A percentile compares a stretch with the other conserved stretches of the same genome.
These are phyloP conservation scores for Ptychochromis oligacanthus DNA, from an alignment of 2,113 vertebrate species.

Conservation along the genomic window DNA sequence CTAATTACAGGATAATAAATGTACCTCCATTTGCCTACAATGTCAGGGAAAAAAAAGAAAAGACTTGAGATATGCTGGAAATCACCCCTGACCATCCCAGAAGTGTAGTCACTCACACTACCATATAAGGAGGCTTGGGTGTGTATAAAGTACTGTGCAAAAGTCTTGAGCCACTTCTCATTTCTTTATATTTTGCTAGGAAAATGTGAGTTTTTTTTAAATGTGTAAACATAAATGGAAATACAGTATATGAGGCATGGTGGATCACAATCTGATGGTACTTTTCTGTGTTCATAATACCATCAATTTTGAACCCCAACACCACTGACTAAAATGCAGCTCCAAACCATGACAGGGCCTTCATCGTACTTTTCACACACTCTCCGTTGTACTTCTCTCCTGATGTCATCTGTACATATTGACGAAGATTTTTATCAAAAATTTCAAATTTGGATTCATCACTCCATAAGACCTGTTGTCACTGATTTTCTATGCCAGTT, in stretches of 20 bases:
- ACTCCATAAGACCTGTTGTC: too few relatives aligned
- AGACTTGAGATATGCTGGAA: constrained; percentile 51
- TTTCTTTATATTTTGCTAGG: background rate
- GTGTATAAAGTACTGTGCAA: background rate
- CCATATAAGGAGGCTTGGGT: constrained; percentile 10
- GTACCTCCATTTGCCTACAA: constrained; percentile 79
- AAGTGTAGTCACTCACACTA: constrained; percentile 49
- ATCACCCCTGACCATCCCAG: constrained; percentile 53
- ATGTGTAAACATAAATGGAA: background rate
- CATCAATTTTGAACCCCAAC: background rate
- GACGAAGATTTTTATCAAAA: too few relatives aligned
- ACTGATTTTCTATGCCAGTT: too few relatives aligned
- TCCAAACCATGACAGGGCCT: too few relatives aligned
- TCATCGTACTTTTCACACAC: too few relatives aligned
- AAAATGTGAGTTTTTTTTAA: background rate
- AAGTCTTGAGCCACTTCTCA: background rate
- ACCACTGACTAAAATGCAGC: too few relatives aligned
- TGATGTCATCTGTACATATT: too few relatives aligned
- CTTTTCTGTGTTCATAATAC: background rate
- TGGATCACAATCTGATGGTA: background rate
- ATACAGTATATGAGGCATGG: background rate
- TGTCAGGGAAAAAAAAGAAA: constrained; percentile 63
- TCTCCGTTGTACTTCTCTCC: too few relatives aligned
- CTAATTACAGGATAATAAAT: constrained; percentile 85
- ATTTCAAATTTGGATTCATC: too few relatives aligned